Base-by-base conservation (phyloP, 2,888 invertebrate genomes). In the Callinectes sapidus region DNA sequence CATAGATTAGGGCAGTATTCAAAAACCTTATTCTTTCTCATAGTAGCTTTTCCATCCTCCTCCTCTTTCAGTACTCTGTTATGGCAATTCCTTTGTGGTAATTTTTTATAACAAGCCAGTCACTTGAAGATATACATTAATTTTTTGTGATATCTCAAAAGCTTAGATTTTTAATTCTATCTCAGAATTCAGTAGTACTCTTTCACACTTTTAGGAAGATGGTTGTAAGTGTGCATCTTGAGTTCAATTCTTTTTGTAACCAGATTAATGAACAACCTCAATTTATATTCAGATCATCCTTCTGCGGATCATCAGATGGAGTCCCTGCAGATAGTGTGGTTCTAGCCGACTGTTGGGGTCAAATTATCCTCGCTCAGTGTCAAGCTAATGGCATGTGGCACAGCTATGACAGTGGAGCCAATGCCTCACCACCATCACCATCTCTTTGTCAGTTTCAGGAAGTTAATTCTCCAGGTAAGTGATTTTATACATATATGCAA, bases 281-380 rank as follows among this genome's bases (percentile, higher is more conserved):
- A 35, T 10, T 54, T 61, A n/a, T 66, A 28, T 23, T 35, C 66
- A 61, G 39, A 1, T 5, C 42, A 18, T 28, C 2, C 55, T 61
- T 35, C 39, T 66, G 48, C 35, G 54, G 55, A 89, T 86, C 85
- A 18, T 54, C 61, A 0, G 35, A 61, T 39, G 85, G 66, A 39
- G 91, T 93, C 5, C 93, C 93, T 0, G 61, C 55, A 39, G 77
- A 87, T 14, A 90, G 89, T n/a, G 93, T 93, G 77, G 93, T 93
- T 1, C 23, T 91, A 77, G 93, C 93, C 16, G 87, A 91, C 54
- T 93, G 93, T 39, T 93, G 93, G 93, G 91, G 90, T 86, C 87
- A 87, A 35, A 87, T 35, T 35, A 55, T 81, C 8, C 89, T 92
- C 35, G 92, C 92, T 18, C 81, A 92, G 86, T 92, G 92, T n/a